These are phyloP conservation scores for Papilio dardanus DNA, from an alignment of 1,140 invertebrate genomes.

Conservation along the genomic window DNA sequence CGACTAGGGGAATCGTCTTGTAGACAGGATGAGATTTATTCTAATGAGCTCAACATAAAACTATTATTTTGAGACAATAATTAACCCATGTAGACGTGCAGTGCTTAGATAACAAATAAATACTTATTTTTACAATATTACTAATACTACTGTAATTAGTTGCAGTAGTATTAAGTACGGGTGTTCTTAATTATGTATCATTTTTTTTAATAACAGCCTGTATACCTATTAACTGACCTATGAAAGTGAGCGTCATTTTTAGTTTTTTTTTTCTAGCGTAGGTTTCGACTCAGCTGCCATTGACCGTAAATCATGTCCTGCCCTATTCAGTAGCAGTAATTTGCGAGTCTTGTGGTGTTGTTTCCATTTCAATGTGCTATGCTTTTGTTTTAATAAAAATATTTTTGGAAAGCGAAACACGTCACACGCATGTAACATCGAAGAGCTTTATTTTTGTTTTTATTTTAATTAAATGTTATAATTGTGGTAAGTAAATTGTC, in stretches of 20 bases:
- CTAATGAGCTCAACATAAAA: too few relatives aligned
- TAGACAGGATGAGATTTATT: too few relatives aligned
- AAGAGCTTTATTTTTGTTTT: not conserved
- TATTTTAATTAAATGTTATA: not conserved
- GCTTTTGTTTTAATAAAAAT: conserved; percentile 37
- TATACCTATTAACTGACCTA: conserved; percentile 54
- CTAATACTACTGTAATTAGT: too few relatives aligned
- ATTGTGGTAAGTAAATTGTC: not conserved
- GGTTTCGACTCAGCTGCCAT: conserved; percentile 55
- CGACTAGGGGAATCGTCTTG: too few relatives aligned
- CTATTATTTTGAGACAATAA: too few relatives aligned
- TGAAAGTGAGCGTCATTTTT: conserved; percentile 62
- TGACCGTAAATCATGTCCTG: conserved; percentile 56
- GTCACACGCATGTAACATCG: not conserved
- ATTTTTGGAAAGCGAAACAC: not conserved
- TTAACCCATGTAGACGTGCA: too few relatives aligned
- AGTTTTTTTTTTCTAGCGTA: conserved; percentile 44
- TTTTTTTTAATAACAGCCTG: conserved; percentile 31
- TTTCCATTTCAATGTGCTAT: conserved; percentile 21
- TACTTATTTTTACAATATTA: too few relatives aligned
- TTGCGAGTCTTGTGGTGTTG: conserved; percentile 35
- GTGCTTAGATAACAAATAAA: too few relatives aligned
- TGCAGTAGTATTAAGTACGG: too few relatives aligned
- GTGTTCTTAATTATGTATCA: too few relatives aligned
- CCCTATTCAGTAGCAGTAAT: conserved; percentile 51